These are phyloP conservation scores for Clarias magur DNA, from an alignment of 2,113 vertebrate genomes.

Conservation along the genomic window DNA sequence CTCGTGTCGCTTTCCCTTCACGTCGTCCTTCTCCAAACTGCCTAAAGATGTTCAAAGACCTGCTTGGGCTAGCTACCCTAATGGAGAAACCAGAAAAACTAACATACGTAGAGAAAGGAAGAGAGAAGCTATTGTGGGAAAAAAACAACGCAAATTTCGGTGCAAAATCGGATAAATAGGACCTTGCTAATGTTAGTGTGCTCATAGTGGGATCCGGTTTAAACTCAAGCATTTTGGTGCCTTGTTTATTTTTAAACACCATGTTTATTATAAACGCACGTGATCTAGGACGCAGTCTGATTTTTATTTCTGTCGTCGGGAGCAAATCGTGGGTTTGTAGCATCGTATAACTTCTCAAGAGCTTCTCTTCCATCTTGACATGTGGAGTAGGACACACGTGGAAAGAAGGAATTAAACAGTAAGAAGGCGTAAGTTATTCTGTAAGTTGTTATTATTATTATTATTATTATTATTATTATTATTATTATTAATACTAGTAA, in stretches of 20 bases:
- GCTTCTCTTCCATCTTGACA: conserved; percentile 17
- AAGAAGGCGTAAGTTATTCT: conserved; percentile 20
- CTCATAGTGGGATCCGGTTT: background rate
- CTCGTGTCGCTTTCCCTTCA: conserved; percentile 29
- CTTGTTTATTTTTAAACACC: background rate
- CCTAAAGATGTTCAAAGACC: background rate
- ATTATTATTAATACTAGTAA: background rate
- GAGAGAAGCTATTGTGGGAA: background rate
- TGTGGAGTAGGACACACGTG: conserved; percentile 22
- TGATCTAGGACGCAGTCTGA: background rate
- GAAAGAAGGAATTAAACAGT: background rate
- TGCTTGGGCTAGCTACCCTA: background rate
- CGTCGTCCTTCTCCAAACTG: conserved; percentile 26
- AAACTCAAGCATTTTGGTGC: no score
- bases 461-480: background rate
- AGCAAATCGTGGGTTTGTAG: conserved; percentile 8
- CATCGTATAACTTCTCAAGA: background rate
- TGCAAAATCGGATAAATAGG: background rate
- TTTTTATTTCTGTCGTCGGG: background rate
- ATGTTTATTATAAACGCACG: background rate
- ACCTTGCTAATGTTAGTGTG: no score
- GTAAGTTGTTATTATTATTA: conserved; percentile 15
- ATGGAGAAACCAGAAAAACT: background rate
- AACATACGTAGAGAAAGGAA: background rate
- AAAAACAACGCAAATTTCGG: background rate